Base-by-base conservation (phyloP, 2,113 vertebrate genomes). In the Noctilio leporinus region DNA sequence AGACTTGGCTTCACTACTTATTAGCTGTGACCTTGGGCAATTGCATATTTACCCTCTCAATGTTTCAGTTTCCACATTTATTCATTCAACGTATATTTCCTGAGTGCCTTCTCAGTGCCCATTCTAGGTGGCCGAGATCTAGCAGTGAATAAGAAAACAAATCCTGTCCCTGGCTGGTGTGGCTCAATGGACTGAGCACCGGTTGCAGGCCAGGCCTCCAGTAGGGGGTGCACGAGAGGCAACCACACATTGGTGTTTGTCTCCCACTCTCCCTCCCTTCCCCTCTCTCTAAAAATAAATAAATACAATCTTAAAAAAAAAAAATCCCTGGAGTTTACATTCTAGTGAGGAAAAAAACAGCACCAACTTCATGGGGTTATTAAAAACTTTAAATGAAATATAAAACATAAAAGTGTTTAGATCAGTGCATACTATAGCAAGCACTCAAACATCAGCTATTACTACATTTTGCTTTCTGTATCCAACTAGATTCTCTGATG, bases 1-100 rank as follows among this genome's bases (percentile, higher is more conserved):
- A 77, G 10, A 78, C 70, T 47, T 86, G 81, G 45, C 35, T 91
- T 87, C 35, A n/a, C 51, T 87, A 77, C 45, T 55, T 83, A 83
- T 47, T 84, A 87, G 82, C 40, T 76, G 43, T 86, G 88, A 94
- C n/a, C 55, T 62, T 82, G 51, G 24, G n/a, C 35, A 94, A 69
- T n/a, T n/a, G n/a, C 33, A 51, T 93, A 95, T 17, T 83, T 82
- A 81, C 55, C 65, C 64, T 89, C 30, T 62, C 17, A 57, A 43
- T 51, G 62, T 76, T 94, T 91, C 67, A 93, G 75, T 76, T 94
- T 62, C 24, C 70, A 72, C 45, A 85, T 45, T 93, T 65, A 89
- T 51, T 89, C 65, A 89, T 38, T 81, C 67, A 89, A 55, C 7
- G 62, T 47, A 6, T n/a, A 69, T 64, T 86, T 92, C 35, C 19